Evolutionary conservation across 2,888 invertebrate species (phyloP), one percentile per base, ranked within the genome.

Genomic region (Palloptera scutellata): DNA sequence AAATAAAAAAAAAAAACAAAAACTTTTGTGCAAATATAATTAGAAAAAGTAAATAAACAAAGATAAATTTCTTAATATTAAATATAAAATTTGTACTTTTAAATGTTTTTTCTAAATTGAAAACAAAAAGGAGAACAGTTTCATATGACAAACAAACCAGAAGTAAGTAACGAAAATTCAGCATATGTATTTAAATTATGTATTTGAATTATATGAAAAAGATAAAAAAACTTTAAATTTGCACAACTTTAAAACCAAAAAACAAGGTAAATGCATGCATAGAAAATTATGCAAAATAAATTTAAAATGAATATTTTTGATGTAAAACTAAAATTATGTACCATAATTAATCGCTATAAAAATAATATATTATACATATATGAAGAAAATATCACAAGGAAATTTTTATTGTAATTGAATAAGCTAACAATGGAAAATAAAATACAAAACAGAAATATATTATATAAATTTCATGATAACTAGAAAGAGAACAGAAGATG

Each of bases 11-110:
- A 45, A 45, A 41, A 57, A 51, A 9, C 11, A n/a, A 30, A 59
- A 42, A 60, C 8, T 30, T 30, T 15, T 40, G 12, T n/a, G 54
- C 54, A 54, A 20, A 54, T 17, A 54, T 15, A 15, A 19, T 17
- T 12, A 59, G 12, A 48, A 48, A 43, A 45, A 54, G 52, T 45
- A 15, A n/a, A 30, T 17, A 43, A 30, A 41, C 54, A 20, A 48
- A 54, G 40, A 66, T 45, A 19, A 15, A 42, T 19, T 42, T 30
- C 9, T 30, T 15, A 41, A 48, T 52, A 60, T 41, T 43, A 30
- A 30, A 30, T 30, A 30, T 41, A 65, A 64, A 59, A 65, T 65
- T 59, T 65, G 65, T 65, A 65, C 65, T 59, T 60, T 30, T 65
- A 13, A 53, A 65, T 58, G 59, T 55, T 40, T 60, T 65, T 59